Conservation (phyloP, 2,888 invertebrate species). For the Celastrina argiolus region DNA sequence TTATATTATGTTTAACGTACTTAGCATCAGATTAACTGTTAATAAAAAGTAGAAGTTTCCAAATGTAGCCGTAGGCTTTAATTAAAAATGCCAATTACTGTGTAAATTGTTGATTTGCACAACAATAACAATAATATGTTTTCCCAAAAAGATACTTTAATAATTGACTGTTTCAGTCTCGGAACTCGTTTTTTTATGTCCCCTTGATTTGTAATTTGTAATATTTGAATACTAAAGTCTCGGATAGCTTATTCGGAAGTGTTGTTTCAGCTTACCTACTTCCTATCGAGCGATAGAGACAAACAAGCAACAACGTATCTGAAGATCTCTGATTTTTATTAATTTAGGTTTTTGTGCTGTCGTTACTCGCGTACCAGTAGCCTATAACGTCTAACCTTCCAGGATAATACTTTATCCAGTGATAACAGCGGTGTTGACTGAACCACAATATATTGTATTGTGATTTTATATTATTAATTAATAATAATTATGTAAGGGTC, state of each 20-base stretch:
- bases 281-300: too few species aligned
- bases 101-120: not conserved
- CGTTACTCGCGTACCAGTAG: constrained; percentile 13
- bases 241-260: too few species aligned
- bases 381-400: constrained; percentile 1
- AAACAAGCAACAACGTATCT: not conserved
- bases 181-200: too few species aligned
- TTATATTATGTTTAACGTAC: too few species aligned
- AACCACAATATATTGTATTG: not conserved
- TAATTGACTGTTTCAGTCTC: too few species aligned
- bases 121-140: not conserved
- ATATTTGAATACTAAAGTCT: too few species aligned
- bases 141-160: not conserved
- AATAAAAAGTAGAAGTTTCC: too few species aligned
- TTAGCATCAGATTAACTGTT: too few species aligned
- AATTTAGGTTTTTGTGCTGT: too few species aligned
- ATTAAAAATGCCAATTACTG: not conserved
- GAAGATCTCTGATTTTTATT: too few species aligned
- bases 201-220: too few species aligned
- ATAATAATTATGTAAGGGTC: not conserved
- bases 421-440: not conserved
- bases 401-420: constrained; percentile 6
- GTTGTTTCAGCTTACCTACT: too few species aligned
- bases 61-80: not conserved
- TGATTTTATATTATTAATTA: not conserved